Percentiles rank a stretch among this genome's conserved stretches.
These are phyloP conservation scores for Rhagologus leucostigma DNA, from an alignment of 2,113 vertebrate genomes.

Conservation along the genomic window DNA sequence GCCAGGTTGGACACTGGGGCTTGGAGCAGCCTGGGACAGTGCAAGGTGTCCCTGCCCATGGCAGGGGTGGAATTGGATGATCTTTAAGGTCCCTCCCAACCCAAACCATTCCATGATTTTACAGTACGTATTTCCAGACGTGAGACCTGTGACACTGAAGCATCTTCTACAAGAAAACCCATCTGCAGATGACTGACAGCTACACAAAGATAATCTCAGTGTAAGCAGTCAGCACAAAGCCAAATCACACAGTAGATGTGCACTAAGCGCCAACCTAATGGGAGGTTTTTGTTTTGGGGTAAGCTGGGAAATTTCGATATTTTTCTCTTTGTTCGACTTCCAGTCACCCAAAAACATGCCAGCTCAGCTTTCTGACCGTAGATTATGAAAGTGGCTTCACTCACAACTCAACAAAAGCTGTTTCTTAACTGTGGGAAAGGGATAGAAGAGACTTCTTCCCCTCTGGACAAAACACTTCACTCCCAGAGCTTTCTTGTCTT, in stretches of 20 bases:
- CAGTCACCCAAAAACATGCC: not conserved
- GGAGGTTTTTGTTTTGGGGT: constrained; percentile 10
- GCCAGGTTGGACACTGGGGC: not conserved
- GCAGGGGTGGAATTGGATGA: accelerated
- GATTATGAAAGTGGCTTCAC: not conserved
- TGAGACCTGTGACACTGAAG: not conserved
- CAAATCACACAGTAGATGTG: not conserved
- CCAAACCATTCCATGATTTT: not conserved
- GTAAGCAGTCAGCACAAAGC: not conserved
- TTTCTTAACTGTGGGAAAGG: constrained; percentile 16
- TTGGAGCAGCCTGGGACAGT: not conserved
- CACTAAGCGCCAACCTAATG: not conserved
- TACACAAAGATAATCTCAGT: not conserved
- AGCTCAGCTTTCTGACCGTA: not conserved
- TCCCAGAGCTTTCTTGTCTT: constrained; percentile 1
- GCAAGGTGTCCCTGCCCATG: not conserved
- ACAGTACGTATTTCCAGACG: accelerated
- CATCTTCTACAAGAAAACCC: not conserved
- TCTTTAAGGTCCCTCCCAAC: accelerated
- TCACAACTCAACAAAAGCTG: not conserved
- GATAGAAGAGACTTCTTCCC: not conserved
- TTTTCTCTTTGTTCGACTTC: constrained; percentile 10
- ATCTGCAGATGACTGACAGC: not conserved
- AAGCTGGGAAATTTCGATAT: not conserved
- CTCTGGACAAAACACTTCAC: not conserved